phyloP scores from a whole-genome alignment of 2,113 vertebrate species.

The Tachuris rubrigastra region DNA sequence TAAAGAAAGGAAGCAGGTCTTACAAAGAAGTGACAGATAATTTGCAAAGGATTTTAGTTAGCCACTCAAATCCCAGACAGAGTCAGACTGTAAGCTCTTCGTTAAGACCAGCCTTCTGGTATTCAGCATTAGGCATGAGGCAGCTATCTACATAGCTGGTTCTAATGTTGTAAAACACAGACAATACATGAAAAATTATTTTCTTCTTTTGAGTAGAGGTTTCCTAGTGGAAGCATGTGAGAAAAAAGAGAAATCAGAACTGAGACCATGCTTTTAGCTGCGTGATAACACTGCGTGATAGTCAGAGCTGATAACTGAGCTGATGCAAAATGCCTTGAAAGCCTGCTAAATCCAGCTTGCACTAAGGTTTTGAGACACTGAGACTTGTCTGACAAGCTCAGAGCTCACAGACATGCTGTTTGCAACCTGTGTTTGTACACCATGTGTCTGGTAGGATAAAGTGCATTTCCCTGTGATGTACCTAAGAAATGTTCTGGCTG shows the following conservation, averaged over 20 bases:
- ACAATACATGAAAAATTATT: not conserved
- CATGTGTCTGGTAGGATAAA: not conserved
- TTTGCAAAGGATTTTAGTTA: constrained; percentile 64
- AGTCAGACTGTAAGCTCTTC: not conserved
- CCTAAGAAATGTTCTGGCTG: not conserved
- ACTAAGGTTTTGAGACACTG: not conserved
- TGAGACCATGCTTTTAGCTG: not conserved
- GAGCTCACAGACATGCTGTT: not conserved
- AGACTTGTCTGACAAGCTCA: not conserved
- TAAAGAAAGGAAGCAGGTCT: constrained; percentile 68
- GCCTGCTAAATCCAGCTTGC: not conserved
- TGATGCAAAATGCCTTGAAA: not conserved
- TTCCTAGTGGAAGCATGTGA: constrained; percentile 15
- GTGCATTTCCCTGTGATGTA: not conserved
- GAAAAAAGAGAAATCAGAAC: constrained; percentile 11
- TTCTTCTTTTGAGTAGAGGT: constrained; percentile 30
- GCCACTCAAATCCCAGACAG: constrained; percentile 43
- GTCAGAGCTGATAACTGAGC: not conserved
- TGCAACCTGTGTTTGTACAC: not conserved
- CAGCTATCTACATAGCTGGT: not conserved
- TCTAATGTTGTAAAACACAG: not conserved
- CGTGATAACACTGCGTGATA: not conserved
- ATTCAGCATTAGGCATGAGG: not conserved
- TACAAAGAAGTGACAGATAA: constrained; percentile 70
- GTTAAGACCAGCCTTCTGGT: not conserved